These are phyloP conservation scores for Diadumene lineata DNA, from an alignment of 92 coral and sea anemone genomes.

Conservation along the genomic window DNA sequence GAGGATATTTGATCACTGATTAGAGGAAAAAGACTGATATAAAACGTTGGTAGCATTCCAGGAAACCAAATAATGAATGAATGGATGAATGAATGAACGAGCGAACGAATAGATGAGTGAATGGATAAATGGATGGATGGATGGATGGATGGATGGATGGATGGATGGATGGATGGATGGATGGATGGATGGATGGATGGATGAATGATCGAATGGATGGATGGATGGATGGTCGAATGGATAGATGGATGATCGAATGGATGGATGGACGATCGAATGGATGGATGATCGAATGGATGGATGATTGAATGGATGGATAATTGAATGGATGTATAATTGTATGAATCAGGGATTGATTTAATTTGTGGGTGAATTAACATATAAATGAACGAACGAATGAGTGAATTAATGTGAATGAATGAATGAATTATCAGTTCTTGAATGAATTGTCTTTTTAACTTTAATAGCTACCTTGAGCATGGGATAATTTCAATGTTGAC, in stretches of 20 bases:
- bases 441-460: not conserved
- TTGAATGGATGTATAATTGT: not conserved
- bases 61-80: too few species aligned
- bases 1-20: too few species aligned
- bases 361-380: too few species aligned
- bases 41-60: too few species aligned
- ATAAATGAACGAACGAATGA: not conserved
- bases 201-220: not conserved
- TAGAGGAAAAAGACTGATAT: too few species aligned
- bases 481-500: too few species aligned
- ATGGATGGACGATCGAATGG: not conserved
- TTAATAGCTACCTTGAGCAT: too few species aligned
- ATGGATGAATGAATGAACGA: not conserved
- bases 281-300: not conserved
- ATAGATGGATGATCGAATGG: not conserved
- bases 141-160: not conserved
- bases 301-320: not conserved
- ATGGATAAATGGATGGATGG: not conserved
- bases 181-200: not conserved
- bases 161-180: not conserved
- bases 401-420: not conserved
- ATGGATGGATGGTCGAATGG: not conserved
- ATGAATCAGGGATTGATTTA: not conserved
- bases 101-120: not conserved
- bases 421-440: not conserved